These are phyloP conservation scores for Masnerella sp. DNA, from an alignment of 2,888 invertebrate genomes.

Conservation along the genomic window DNA sequence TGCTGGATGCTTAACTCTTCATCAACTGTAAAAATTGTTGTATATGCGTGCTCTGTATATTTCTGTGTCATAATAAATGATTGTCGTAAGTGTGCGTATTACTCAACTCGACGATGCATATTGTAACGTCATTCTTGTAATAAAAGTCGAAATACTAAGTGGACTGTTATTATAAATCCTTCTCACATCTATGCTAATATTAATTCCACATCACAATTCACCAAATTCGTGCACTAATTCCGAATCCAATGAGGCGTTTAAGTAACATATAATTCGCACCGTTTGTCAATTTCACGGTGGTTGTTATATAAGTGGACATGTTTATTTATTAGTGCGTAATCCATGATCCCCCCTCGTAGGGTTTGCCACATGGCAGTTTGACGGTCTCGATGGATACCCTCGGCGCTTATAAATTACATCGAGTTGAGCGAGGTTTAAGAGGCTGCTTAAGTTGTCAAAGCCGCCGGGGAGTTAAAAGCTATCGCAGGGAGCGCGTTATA, in stretches of 20 bases:
- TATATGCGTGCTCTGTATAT: conserved; percentile 67
- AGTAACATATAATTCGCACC: conserved; percentile 49
- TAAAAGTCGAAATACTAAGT: conserved; percentile 64
- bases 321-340: conserved; percentile 77
- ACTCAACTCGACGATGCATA: conserved; percentile 62
- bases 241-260: conserved; percentile 42
- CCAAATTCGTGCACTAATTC: conserved; percentile 26
- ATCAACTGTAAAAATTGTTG: conserved; percentile 55
- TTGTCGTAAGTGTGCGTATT: conserved; percentile 70
- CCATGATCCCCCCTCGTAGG: conserved; percentile 74
- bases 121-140: conserved; percentile 72
- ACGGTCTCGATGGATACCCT: conserved; percentile 70
- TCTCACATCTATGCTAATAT: not conserved
- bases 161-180: not conserved
- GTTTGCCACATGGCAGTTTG: conserved; percentile 76
- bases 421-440: conserved; percentile 74
- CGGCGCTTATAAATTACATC: conserved; percentile 76
- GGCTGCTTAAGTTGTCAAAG: conserved; percentile 76
- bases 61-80: conserved; percentile 74
- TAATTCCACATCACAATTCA: not conserved
- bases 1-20: conserved; percentile 56
- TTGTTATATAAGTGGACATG: conserved; percentile 67
- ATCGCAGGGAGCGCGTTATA: conserved; percentile 63
- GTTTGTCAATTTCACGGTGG: conserved; percentile 61
- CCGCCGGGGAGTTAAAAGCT: conserved; percentile 72